Conservation (phyloP, 2,888 invertebrate genomes). For the Cataglyphis altisquamis region DNA sequence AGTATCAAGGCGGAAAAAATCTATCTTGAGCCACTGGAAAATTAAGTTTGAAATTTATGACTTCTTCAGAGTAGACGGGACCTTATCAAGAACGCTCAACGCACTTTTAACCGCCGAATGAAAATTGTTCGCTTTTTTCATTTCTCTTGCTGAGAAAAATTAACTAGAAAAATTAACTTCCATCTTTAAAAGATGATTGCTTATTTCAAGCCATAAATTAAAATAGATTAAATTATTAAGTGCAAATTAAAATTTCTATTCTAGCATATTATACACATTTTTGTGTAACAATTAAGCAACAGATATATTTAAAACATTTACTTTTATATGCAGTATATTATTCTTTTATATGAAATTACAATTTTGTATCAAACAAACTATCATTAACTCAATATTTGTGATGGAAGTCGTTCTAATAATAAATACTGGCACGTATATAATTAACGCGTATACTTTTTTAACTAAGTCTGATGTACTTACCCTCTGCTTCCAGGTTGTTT, state of each 20-base stretch:
- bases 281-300: neutral
- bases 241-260: neutral
- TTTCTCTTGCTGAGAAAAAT: neutral
- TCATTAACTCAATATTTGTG: neutral
- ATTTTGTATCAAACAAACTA: neutral
- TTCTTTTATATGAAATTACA: neutral
- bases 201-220: neutral
- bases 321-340: neutral
- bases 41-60: constrained; percentile 59
- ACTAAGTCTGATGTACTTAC: neutral
- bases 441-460: neutral
- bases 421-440: neutral
- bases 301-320: neutral
- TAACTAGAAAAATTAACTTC: neutral
- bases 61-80: constrained; percentile 2
- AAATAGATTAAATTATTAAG: neutral
- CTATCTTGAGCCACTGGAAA: constrained; percentile 33
- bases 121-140: neutral
- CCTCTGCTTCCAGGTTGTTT: constrained; percentile 90
- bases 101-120: neutral
- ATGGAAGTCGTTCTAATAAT: neutral
- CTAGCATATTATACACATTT: neutral
- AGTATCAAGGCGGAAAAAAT: constrained; percentile 30
- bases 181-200: neutral
- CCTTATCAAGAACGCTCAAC: constrained; percentile 4